A percentile compares a stretch with the other conserved stretches of the same genome.
These are phyloP conservation scores for Pomacea canaliculata DNA, from an alignment of 2,888 invertebrate genomes.

Conservation along the genomic window DNA sequence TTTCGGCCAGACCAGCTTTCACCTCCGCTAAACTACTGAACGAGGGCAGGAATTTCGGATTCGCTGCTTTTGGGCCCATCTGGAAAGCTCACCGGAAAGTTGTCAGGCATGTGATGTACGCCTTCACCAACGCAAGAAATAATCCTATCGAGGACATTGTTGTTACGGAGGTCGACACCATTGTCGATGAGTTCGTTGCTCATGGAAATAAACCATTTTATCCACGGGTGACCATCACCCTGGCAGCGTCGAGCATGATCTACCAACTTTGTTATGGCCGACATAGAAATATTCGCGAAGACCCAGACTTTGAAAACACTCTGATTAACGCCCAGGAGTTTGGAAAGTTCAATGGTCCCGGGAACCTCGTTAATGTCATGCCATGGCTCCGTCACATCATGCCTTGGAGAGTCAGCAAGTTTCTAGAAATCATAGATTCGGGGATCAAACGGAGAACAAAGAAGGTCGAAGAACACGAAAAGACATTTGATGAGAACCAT, in stretches of 20 bases:
- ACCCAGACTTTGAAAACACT: constrained; percentile 11
- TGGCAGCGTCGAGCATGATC: constrained; percentile 22
- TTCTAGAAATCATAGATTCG: constrained; percentile 19
- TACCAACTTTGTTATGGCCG: constrained; percentile 32
- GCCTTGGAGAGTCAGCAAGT: constrained; percentile 16
- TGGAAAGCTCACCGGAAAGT: constrained; percentile 31
- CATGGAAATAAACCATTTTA: constrained; percentile 11
- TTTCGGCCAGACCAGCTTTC: constrained; percentile 33
- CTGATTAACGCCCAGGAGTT: constrained; percentile 13
- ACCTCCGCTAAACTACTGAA: constrained; percentile 20
- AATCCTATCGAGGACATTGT: constrained; percentile 21
- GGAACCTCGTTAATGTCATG: constrained; percentile 40
- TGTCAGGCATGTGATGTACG: constrained; percentile 23
- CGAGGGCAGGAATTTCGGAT: constrained; percentile 21
- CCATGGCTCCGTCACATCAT: constrained; percentile 37
- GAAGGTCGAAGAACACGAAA: constrained; percentile 33
- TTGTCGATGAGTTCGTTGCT: constrained; percentile 11
- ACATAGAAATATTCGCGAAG: constrained; percentile 18
- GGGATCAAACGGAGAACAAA: constrained; percentile 2
- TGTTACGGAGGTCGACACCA: constrained; percentile 15
- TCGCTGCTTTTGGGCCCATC: constrained; percentile 17
- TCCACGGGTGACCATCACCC: background rate
- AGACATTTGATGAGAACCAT: constrained; percentile 29
- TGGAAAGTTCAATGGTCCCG: constrained; percentile 25
- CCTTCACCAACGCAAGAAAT: constrained; percentile 21